Conservation (phyloP, 2,888 invertebrate genomes). For the Ashinkailepas kermadecensis region DNA sequence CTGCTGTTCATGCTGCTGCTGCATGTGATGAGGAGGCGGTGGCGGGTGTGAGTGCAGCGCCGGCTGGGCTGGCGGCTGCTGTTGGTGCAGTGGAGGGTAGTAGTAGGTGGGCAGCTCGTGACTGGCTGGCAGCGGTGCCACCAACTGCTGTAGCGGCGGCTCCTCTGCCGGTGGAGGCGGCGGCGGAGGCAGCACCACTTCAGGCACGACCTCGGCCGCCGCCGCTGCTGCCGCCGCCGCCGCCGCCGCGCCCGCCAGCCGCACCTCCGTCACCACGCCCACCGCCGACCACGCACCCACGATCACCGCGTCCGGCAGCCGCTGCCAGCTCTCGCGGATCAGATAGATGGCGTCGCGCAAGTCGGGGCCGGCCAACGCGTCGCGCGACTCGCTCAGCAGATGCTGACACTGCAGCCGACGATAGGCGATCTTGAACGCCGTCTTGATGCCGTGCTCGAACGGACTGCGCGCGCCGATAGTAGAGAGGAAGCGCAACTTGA, state of each 20-base stretch:
- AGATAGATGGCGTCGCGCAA: constrained; percentile 3
- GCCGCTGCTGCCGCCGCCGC: not conserved
- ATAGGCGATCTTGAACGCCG: constrained; percentile 8
- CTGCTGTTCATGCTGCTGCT: not conserved
- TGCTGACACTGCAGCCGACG: constrained; percentile 2
- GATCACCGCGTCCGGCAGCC: not conserved
- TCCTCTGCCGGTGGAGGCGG: not conserved
- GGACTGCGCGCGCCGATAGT: constrained; percentile 7
- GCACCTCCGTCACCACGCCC: not conserved
- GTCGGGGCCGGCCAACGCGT: not conserved
- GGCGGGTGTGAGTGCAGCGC: not conserved
- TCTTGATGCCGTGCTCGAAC: not conserved
- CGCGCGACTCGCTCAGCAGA: not conserved
- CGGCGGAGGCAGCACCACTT: not conserved
- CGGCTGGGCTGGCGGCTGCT: not conserved
- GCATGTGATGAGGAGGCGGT: not conserved
- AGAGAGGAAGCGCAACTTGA: not conserved
- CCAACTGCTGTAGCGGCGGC: constrained; percentile 17
- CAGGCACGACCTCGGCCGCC: not conserved
- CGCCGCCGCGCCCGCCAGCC: not conserved
- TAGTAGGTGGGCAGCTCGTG: not conserved
- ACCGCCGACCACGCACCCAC: not conserved
- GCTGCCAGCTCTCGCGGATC: constrained; percentile 8
- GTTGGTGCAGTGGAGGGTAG: not conserved
- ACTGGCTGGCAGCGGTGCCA: not conserved